Base-by-base conservation (phyloP, 2,888 invertebrate genomes). In the Apamea crenata region DNA sequence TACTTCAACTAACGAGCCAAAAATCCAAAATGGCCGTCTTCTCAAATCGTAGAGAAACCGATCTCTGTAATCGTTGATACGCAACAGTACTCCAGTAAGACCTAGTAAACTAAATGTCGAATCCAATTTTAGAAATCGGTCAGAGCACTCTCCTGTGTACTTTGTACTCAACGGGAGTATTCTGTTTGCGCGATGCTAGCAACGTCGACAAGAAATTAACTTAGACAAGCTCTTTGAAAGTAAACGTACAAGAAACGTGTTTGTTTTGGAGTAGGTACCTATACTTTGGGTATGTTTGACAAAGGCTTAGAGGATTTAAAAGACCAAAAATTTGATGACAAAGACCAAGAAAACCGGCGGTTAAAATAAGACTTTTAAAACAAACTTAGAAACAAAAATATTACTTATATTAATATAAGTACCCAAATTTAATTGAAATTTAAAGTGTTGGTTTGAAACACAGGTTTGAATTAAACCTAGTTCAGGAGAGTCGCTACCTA, bases 101-200 rank as follows among this genome's bases (percentile, higher is more conserved):
- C 89, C 90, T 86, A 91, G 90, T 91, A 91, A 93, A 91, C 92
- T 89, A 94, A 95, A 95, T 94, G 94, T 91, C 92, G 90, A 87
- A 88, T 92, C 92, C 93, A 94, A 93, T 93, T 95, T 95, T 94
- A 95, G 95, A 95, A 93, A 91, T 94, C 94, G 94, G 94, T 93
- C 95, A 93, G 84, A 92, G 92, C 91, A 90, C 93, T 93, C 91
- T 83, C 78, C 74, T 78, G 81, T 89, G 89, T 90, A 87, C 87
- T 88, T 87, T 87, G 88, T 78, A 85, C 89, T 85, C 85, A 47
- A 81, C 80, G 81, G 81, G 87, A 86, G 83, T 91, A 93, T 91
- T 90, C 90, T 72, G 80, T 84, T 86, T 81, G 40, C 73, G 50
- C 71, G 59, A 70, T 72, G 63, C 63, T 77, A 29, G 59, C 61